Evolutionary conservation across 1,140 invertebrate genomes (phyloP).

Genomic region (Drosophila bipectinata): DNA sequence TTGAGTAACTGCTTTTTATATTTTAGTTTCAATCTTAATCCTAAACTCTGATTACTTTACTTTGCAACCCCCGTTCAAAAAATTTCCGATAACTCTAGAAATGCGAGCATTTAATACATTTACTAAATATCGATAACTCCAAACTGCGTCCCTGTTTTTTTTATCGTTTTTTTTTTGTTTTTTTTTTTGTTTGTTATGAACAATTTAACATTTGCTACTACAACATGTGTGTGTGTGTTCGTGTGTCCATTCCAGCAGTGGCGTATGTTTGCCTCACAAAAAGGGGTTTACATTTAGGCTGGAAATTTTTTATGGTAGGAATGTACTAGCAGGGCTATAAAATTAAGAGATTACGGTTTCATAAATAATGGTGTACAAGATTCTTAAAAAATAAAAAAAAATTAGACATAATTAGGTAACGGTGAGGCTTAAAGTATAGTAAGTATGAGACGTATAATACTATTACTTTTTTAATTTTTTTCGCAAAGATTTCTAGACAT

Average conservation of each 20-base stretch:
- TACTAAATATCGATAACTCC: constrained; percentile 29
- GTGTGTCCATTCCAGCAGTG: not conserved
- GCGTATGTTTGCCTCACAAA: not conserved
- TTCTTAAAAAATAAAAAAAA: too few relatives aligned
- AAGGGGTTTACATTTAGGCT: too few relatives aligned
- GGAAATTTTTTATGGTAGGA: too few relatives aligned
- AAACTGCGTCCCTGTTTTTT: constrained; percentile 25
- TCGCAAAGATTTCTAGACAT: too few relatives aligned
- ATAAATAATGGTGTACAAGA: too few relatives aligned
- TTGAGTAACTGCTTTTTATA: constrained; percentile 10
- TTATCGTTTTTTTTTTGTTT: constrained; percentile 1
- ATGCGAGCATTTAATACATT: constrained; percentile 39
- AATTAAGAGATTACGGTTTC: too few relatives aligned
- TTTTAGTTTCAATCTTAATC: constrained; percentile 5
- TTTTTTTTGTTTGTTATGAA: constrained; percentile 52
- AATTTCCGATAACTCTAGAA: constrained; percentile 29
- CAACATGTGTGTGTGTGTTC: constrained; percentile 39
- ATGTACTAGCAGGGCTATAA: too few relatives aligned
- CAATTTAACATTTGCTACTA: constrained; percentile 69
- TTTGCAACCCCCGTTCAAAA: constrained; percentile 29
- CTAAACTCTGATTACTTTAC: constrained; percentile 29
- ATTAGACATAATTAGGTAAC: too few relatives aligned
- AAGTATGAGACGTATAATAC: too few relatives aligned
- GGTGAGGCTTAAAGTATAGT: too few relatives aligned
- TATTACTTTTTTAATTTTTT: too few relatives aligned